phyloP scores from a whole-genome alignment of 2,888 invertebrate genomes.

The Agriopis leucophaearia region DNA sequence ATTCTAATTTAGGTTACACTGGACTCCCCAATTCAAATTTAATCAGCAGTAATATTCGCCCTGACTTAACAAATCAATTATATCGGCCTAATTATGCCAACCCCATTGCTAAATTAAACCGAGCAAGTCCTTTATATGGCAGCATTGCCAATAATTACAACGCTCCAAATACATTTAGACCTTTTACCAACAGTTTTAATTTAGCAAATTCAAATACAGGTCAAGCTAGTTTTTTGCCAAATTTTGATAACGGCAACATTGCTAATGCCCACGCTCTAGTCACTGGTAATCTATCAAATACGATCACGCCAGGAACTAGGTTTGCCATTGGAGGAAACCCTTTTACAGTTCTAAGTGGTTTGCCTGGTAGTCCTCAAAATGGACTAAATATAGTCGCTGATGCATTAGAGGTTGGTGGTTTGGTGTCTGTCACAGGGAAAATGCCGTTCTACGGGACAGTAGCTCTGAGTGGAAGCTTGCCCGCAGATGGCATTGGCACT shows the following conservation, averaged over 20 bases:
- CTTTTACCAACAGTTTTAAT: not conserved
- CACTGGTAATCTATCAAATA: slow-evolving; percentile 8
- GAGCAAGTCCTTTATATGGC: not conserved
- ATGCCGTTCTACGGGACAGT: slow-evolving; percentile 69
- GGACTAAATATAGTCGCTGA: slow-evolving; percentile 65
- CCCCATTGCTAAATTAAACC: not conserved
- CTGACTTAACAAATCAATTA: slow-evolving; percentile 12
- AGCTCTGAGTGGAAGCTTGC: slow-evolving; percentile 62
- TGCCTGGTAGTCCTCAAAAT: slow-evolving; percentile 43
- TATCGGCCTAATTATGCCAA: slow-evolving; percentile 14
- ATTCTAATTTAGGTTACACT: slow-evolving; percentile 17
- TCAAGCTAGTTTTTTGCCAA: not conserved
- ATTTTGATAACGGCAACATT: slow-evolving; percentile 1
- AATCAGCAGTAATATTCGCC: slow-evolving; percentile 12
- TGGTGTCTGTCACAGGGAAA: slow-evolving; percentile 63
- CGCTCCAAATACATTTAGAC: slow-evolving; percentile 7
- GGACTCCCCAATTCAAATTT: slow-evolving; percentile 12
- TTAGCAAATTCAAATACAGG: not conserved
- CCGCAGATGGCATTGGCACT: slow-evolving; percentile 61
- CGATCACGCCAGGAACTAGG: slow-evolving; percentile 1
- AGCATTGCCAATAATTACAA: slow-evolving; percentile 15
- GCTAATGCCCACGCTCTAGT: not conserved
- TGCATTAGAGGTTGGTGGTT: slow-evolving; percentile 66
- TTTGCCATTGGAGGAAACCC: slow-evolving; percentile 28
- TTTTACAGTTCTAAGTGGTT: slow-evolving; percentile 16